These are phyloP conservation scores for Andrena marginata DNA, from an alignment of 2,888 invertebrate genomes.

Conservation along the genomic window DNA sequence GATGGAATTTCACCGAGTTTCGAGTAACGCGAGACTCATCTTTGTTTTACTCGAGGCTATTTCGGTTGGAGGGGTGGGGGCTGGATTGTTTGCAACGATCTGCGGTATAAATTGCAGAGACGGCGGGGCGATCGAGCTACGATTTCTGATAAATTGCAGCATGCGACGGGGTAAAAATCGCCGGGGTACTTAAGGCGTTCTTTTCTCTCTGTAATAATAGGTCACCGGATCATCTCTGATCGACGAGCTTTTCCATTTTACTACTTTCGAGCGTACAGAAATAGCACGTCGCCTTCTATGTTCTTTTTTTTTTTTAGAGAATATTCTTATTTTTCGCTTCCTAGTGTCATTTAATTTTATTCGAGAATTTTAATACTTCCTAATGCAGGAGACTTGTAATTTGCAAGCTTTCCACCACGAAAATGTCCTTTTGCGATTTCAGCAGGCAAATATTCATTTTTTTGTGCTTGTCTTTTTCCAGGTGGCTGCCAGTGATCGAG, in stretches of 20 bases:
- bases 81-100: constrained; percentile 30
- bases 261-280: background rate
- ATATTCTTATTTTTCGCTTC: background rate
- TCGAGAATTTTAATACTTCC: background rate
- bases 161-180: constrained; percentile 21
- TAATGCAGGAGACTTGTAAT: constrained; percentile 3
- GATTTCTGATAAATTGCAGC: constrained; percentile 36
- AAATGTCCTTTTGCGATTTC: too few species aligned
- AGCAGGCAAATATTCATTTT: too few species aligned
- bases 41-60: background rate
- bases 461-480: too few species aligned
- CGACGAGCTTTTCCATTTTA: constrained; percentile 7
- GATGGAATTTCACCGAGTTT: background rate
- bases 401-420: background rate
- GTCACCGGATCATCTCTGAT: constrained; percentile 22
- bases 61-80: constrained; percentile 11
- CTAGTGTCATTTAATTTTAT: too few species aligned
- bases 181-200: constrained; percentile 11
- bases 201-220: constrained; percentile 43
- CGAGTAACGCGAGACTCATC: too few species aligned
- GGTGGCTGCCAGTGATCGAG: background rate
- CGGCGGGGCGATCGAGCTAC: constrained; percentile 3
- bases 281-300: background rate
- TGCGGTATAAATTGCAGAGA: constrained; percentile 27
- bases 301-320: background rate